Evolutionary conservation across 2,888 invertebrate genomes (phyloP), one percentile per base, ranked within the genome.

Genomic region (Eucera pruinosa): DNA sequence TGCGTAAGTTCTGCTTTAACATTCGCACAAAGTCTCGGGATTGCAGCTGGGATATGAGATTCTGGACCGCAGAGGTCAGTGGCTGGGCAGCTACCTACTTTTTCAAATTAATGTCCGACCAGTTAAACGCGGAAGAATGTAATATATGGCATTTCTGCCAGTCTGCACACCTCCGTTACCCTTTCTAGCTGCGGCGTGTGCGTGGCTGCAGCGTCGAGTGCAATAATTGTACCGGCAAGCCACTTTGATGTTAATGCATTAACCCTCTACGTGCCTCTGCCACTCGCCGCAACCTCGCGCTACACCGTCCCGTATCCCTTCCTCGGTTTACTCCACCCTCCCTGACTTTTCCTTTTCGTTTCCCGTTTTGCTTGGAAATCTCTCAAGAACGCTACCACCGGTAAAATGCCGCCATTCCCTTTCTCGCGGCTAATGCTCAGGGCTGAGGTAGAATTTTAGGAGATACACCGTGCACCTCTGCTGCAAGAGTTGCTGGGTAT

Each of bases 211-310:
- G 82, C 86, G 86, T 87, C 83, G 88, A 89, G 87, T 87, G 89
- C 88, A 90, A 91, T 91, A 89, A 90, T 90, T 90, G 89, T 86
- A 86, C 86, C 84, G 64, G 82, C 83, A 80, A 87, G 86, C 87
- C 85, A 89, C 91, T 91, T 91, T 90, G 90, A 90, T 90, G 89
- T 90, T 89, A 89, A 90, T 91, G 90, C 88, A 91, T 90, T 90
- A 91, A 89, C 89, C 88, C 85, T 85, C 82, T 74, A 73, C 78
- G 82, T 80, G 79, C 83, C 74, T 69, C 70, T 47, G 45, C 78
- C 77, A 54, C 71, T 69, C 80, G 76, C 68, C 67, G 36, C 80
- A 74, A 67, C 60, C 54, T 61, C 70, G 41, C 50, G 50, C 67
- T 55, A 47, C 65, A 43, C 58, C 69, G 68, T 50, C 70, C 76